Percentiles rank a stretch among this genome's conserved stretches.
Evolutionary conservation across 1,140 invertebrate species (phyloP).

Genomic region (Pollicipes pollicipes): DNA sequence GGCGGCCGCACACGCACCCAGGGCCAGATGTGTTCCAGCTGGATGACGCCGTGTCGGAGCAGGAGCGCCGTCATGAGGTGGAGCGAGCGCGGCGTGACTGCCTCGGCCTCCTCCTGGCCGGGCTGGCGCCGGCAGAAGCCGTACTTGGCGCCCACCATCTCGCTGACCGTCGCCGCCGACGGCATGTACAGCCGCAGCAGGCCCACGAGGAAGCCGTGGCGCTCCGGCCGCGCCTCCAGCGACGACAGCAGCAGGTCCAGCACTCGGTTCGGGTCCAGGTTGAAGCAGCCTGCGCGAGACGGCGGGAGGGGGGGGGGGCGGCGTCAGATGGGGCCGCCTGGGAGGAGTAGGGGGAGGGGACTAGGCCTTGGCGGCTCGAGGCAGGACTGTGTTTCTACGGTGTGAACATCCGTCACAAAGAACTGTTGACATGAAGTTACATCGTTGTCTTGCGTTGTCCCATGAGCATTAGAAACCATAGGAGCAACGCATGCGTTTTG

Average conservation of each 20-base stretch:
- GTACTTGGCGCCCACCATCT: conserved; percentile 90
- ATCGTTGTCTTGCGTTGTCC: too few relatives aligned
- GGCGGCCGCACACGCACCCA: too few relatives aligned
- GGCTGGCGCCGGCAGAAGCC: conserved; percentile 43
- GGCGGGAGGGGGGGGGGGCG: too few relatives aligned
- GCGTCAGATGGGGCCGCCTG: too few relatives aligned
- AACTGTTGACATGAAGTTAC: too few relatives aligned
- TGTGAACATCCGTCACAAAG: too few relatives aligned
- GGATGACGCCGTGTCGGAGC: conserved; percentile 67
- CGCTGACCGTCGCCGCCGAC: conserved; percentile 69
- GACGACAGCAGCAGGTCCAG: conserved; percentile 91
- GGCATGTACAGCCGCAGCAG: conserved; percentile 61
- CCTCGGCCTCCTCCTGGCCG: conserved; percentile 33
- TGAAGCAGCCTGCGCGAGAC: conserved; percentile 71
- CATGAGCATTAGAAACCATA: too few relatives aligned
- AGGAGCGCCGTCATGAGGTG: conserved; percentile 78
- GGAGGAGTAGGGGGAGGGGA: conserved; percentile 16
- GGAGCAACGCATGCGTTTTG: too few relatives aligned
- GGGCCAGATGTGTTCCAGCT: conserved; percentile 70
- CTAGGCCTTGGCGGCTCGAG: not conserved
- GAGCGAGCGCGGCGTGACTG: conserved; percentile 53
- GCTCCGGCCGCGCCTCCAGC: conserved; percentile 67
- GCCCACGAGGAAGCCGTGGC: conserved; percentile 50
- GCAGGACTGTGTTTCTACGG: conserved; percentile 5
- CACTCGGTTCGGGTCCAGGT: conserved; percentile 95